Conservation (phyloP, 1,140 invertebrate genomes). For the Pectinophora gossypiella region DNA sequence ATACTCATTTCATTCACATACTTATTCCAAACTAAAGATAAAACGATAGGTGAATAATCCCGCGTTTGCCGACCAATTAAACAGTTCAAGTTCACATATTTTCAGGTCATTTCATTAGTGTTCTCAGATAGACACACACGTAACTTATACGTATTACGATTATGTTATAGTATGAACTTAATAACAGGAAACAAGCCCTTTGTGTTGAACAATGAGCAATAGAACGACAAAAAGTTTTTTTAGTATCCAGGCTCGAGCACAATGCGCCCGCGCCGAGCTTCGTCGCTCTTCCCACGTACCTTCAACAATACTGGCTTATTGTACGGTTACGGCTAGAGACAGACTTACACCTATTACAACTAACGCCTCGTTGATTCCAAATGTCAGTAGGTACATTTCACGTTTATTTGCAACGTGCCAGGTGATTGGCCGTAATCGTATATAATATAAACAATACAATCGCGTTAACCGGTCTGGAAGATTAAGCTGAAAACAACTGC, state of each 20-base stretch:
- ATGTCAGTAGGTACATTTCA: too few relatives aligned
- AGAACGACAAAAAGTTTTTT: slow-evolving; percentile 54
- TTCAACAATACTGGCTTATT: slow-evolving; percentile 2
- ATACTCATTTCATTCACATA: slow-evolving; percentile 2
- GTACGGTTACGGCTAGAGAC: too few relatives aligned
- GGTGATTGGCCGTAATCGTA: too few relatives aligned
- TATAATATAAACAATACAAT: too few relatives aligned
- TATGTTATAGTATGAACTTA: slow-evolving; percentile 19
- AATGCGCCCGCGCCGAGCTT: slow-evolving; percentile 48
- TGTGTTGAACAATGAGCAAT: slow-evolving; percentile 54
- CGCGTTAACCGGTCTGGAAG: too few relatives aligned
- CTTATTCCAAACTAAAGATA: background rate
- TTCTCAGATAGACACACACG: background rate
- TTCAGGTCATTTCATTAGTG: too few relatives aligned
- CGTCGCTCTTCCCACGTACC: slow-evolving; percentile 44
- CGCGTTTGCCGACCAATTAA: background rate
- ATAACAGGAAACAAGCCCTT: slow-evolving; percentile 53
- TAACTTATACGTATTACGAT: background rate
- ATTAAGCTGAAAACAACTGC: too few relatives aligned
- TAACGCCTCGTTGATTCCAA: too few relatives aligned
- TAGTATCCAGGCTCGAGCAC: slow-evolving; percentile 43
- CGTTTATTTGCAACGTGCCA: too few relatives aligned
- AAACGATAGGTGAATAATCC: background rate
- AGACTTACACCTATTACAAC: too few relatives aligned
- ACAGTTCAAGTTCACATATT: background rate